Base-by-base conservation (phyloP, 2,113 vertebrate genomes). In the Aix galericulata region DNA sequence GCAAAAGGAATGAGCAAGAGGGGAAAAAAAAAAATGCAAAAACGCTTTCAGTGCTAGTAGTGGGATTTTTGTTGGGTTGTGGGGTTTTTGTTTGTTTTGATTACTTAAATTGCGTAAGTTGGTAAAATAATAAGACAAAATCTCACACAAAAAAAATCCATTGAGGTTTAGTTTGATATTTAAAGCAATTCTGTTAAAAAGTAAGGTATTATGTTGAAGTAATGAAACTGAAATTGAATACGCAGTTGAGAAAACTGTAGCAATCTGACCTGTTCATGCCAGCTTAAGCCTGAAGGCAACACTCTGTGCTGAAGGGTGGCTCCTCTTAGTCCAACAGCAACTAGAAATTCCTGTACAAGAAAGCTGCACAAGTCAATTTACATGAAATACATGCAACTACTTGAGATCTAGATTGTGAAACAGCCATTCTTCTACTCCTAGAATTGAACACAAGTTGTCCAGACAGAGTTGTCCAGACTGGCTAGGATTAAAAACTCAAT, bases 281-380 rank as follows among this genome's bases (percentile, higher is more conserved):
- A 99, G 92, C 99, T 99, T 93, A 99, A 97, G 64, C 98, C 98
- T 11, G 98, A 97, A 46, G 98, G 98, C 74, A 99, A 98, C 32
- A 99, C 98, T 91, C 98, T 97, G 94, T 99, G 99, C 97, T 99
- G 99, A 15, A 99, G 98, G 15, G 99, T 99, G 52, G 99, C 99
- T 92, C 99, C 99, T 97, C 98, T 98, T 36, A 99, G 97, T 68
- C 99, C 99, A 76, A 99, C 96, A 50, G 99, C 99, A 93, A 99
- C 98, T 78, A 99, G 98, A 94, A 99, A 99, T 80, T 99, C 99
- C 99, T 99, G 89, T 8, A 89, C 6, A 96, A 71, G 69, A 69
- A 53, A 92, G 23, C 69, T 89, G 27, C 48, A 38, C 1, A 8
- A 93, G 20, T 78, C 71, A 50, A 18, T 22, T 81, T 44, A 64